Base-by-base conservation (phyloP, 2,797 vertebrate genomes). In the Sebastes goodei region DNA sequence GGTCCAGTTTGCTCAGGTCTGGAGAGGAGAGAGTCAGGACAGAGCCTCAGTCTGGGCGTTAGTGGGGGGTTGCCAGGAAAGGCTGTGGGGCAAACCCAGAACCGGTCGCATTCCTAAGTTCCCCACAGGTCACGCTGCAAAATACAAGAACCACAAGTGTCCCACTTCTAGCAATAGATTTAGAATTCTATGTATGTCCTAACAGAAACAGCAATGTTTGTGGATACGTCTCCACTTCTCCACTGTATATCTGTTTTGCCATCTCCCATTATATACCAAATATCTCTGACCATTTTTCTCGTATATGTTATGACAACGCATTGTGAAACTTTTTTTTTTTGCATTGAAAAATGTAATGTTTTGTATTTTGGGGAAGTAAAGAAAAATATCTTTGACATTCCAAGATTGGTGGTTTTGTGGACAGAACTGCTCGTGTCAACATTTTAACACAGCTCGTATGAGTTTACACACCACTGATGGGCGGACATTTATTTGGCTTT, bases 361-460 rank as follows among this genome's bases (percentile, higher is more conserved):
- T 80, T 86, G 64, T 87, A 83, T 84, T 88, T 84, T 77, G 38
- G 68, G 46, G 29, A 75, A 89, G 86, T 88, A 84, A 87, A 89
- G 25, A 81, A 86, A 87, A 78, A 84, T 61, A 74, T 77, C 25
- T 69, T 76, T 76, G 3, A 76, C 83, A 89, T 88, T 87, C 61
- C 70, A 80, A 68, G 33, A 82, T 56, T 71, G 59, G 81, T 81
- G 76, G 86, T 87, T 92, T 88, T 80, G 83, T 89, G 75, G 70
- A 61, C 55, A 73, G 12, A 85, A 71, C n/a, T 76, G 35, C 70
- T 77, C 1, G 2, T 49, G 71, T 82, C 81, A 82, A 62, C 63
- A 70, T 86, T 85, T 86, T 60, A 27, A 56, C n/a, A 66, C 46
- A 32, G 32, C 27, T 82, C 4, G 10, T 62, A 56, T 71, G 42